A percentile compares a stretch with the other conserved stretches of the same genome.
These are phyloP conservation scores for Crossoptilon crossoptilon DNA, from an alignment of 2,797 vertebrate genomes.

Conservation along the genomic window DNA sequence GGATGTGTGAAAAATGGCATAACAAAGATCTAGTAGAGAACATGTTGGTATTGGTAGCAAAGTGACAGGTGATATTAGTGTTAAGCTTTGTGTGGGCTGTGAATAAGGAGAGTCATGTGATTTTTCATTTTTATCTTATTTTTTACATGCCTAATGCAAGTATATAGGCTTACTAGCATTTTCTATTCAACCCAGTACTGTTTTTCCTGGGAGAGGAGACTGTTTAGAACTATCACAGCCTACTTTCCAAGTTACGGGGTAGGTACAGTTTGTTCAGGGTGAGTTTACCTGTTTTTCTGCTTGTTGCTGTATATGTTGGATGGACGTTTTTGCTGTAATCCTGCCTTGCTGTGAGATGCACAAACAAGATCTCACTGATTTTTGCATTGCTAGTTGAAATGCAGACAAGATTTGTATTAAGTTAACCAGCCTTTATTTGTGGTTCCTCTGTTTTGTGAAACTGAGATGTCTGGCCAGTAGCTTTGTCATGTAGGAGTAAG, in stretches of 20 bases:
- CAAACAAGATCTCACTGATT: background rate
- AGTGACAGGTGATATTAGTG: background rate
- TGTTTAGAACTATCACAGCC: background rate
- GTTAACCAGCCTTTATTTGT: background rate
- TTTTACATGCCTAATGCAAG: background rate
- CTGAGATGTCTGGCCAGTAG: background rate
- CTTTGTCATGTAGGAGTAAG: background rate
- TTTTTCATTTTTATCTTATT: background rate
- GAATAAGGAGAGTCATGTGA: background rate
- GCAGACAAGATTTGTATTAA: background rate
- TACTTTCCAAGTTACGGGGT: background rate
- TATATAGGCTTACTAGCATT: background rate
- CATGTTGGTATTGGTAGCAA: background rate
- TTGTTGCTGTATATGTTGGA: background rate
- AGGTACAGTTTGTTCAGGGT: background rate
- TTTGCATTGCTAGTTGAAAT: background rate
- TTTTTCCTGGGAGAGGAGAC: background rate
- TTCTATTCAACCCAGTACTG: background rate
- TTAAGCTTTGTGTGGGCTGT: background rate
- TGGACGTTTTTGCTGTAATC: background rate
- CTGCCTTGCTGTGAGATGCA: background rate
- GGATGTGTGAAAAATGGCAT: background rate
- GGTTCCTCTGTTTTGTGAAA: background rate
- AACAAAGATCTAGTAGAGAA: background rate
- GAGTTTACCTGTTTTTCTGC: background rate